These are phyloP conservation scores for Nicator chloris DNA, from an alignment of 2,113 vertebrate genomes.

Conservation along the genomic window DNA sequence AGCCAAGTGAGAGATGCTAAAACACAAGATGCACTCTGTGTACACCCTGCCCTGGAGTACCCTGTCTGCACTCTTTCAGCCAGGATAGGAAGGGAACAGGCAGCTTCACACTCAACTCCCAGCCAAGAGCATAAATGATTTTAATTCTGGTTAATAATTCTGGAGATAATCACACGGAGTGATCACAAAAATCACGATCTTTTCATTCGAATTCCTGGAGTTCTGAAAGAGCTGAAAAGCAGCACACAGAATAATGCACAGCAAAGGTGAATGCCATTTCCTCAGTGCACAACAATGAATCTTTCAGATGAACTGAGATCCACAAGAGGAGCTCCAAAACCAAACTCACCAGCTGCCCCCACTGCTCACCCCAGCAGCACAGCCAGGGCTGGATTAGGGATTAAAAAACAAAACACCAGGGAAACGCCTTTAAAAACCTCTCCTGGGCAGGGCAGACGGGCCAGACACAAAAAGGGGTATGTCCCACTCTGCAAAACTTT, in stretches of 20 bases:
- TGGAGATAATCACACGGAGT: background rate
- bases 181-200: background rate
- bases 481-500: background rate
- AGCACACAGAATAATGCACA: background rate
- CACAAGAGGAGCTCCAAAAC: background rate
- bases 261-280: background rate
- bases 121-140: rapidly evolving
- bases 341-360: background rate
- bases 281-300: background rate
- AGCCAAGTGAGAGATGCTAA: background rate
- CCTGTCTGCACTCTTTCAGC: background rate
- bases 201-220: background rate
- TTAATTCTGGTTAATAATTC: background rate
- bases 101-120: background rate
- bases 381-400: background rate
- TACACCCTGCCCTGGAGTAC: background rate
- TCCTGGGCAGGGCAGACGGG: background rate
- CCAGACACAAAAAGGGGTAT: background rate
- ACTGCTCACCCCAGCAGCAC: background rate
- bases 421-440: background rate
- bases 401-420: background rate
- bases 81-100: background rate
- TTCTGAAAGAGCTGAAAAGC: background rate
- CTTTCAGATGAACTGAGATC: background rate
- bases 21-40: no score